Percentiles rank a stretch among this genome's conserved stretches.
Conservation (phyloP, 2,113 vertebrate genomes). For the Proteles cristata region DNA sequence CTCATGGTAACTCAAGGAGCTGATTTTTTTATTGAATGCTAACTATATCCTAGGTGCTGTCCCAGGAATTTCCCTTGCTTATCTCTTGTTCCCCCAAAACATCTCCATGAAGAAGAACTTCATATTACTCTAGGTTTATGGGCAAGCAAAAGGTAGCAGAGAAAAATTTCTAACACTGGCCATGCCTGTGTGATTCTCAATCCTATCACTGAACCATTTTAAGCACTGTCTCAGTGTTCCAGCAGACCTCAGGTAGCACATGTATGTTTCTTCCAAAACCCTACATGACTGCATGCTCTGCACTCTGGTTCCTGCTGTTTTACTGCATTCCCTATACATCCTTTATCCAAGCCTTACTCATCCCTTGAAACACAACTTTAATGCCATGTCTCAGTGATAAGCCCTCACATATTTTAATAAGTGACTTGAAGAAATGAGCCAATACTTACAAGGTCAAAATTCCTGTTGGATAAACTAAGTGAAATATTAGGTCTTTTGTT, state of each 20-base stretch:
- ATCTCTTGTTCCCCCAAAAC: not conserved
- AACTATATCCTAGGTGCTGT: not conserved
- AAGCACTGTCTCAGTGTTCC: not conserved
- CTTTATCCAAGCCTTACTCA: not conserved
- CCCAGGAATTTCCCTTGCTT: not conserved
- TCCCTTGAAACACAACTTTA: not conserved
- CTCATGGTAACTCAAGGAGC: not conserved
- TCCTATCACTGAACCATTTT: not conserved
- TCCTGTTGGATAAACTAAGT: not conserved
- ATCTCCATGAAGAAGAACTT: not conserved
- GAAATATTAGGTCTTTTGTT: not conserved
- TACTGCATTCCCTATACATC: not conserved
- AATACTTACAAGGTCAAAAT: not conserved
- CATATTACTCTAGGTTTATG: not conserved
- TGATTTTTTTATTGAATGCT: not conserved
- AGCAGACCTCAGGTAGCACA: not conserved
- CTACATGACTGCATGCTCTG: not conserved
- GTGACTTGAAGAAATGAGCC: not conserved
- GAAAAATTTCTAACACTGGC: not conserved
- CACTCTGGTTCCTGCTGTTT: not conserved
- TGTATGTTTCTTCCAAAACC: conserved; percentile 14
- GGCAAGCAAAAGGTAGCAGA: not conserved
- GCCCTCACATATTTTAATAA: not conserved
- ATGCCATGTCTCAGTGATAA: not conserved
- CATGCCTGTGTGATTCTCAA: not conserved